Conservation (phyloP, 2,888 invertebrate species). For the Rotaria magnacalcarata region DNA sequence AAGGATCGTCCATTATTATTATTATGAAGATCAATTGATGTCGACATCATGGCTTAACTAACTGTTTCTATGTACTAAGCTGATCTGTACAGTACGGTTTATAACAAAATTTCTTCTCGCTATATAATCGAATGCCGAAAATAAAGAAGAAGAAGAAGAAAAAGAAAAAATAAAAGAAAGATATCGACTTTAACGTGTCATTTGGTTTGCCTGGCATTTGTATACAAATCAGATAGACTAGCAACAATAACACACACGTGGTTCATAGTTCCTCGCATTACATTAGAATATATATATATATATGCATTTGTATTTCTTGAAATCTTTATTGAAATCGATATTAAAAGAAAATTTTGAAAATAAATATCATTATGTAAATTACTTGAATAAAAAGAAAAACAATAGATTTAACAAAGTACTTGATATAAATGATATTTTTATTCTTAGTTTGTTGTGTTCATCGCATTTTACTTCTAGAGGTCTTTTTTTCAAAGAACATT, state of each 20-base stretch:
- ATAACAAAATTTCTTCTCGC: not conserved
- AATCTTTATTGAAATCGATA: too few relatives aligned
- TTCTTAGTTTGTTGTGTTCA: too few relatives aligned
- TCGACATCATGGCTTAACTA: not conserved
- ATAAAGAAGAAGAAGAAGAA: not conserved
- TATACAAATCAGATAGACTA: slow-evolving; percentile 19
- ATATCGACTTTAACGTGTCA: not conserved
- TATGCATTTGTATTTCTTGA: too few relatives aligned
- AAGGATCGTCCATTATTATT: slow-evolving; percentile 1
- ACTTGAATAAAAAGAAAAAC: too few relatives aligned
- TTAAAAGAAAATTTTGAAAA: too few relatives aligned
- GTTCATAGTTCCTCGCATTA: not conserved
- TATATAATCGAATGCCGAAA: not conserved
- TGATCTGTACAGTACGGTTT: not conserved
- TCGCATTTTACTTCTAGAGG: too few relatives aligned
- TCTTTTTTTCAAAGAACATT: too few relatives aligned
- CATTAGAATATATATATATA: not conserved
- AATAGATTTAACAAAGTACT: too few relatives aligned
- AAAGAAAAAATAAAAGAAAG: too few relatives aligned
- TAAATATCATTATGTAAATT: too few relatives aligned
- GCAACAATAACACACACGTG: not conserved
- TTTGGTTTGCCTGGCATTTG: not conserved
- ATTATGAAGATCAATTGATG: not conserved
- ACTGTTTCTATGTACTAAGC: not conserved
- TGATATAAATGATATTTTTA: too few relatives aligned